Evolutionary conservation across 2,888 invertebrate genomes (phyloP).

Genomic region (Aporophyla lueneburgensis): DNA sequence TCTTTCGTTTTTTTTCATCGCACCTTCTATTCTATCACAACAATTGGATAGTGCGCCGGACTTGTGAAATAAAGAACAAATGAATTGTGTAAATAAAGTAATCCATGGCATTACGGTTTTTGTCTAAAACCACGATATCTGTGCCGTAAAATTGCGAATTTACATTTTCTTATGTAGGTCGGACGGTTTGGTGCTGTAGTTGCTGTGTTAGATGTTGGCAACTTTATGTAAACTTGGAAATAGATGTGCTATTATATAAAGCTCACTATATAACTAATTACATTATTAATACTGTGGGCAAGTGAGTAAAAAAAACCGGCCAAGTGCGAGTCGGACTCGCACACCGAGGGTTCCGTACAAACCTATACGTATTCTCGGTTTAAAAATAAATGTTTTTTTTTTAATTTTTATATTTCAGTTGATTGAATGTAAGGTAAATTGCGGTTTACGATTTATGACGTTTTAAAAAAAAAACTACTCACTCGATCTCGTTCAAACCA

Average conservation of each 20-base stretch:
- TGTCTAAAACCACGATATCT: constrained; percentile 34
- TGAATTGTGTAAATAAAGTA: constrained; percentile 60
- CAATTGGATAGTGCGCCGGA: constrained; percentile 40
- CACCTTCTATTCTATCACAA: constrained; percentile 39
- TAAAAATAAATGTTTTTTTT: no score
- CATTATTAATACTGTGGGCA: background rate
- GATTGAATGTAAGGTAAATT: no score
- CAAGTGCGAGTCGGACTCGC: no score
- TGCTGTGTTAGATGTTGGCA: background rate
- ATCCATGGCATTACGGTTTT: constrained; percentile 52
- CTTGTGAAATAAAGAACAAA: constrained; percentile 65
- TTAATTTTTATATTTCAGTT: no score
- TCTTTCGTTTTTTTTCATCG: constrained; percentile 31
- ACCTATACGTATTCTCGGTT: no score
- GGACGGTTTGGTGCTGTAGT: constrained; percentile 18
- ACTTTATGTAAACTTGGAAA: constrained; percentile 10
- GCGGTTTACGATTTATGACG: no score
- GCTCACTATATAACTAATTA: background rate
- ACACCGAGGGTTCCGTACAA: no score
- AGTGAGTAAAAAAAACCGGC: no score
- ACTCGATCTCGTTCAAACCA: no score
- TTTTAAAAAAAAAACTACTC: no score
- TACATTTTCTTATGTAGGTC: constrained; percentile 48
- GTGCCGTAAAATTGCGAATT: constrained; percentile 48
- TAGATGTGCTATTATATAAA: background rate